phyloP scores from a whole-genome alignment of 2,797 vertebrate species.

The Orientallactaga sibirica region DNA sequence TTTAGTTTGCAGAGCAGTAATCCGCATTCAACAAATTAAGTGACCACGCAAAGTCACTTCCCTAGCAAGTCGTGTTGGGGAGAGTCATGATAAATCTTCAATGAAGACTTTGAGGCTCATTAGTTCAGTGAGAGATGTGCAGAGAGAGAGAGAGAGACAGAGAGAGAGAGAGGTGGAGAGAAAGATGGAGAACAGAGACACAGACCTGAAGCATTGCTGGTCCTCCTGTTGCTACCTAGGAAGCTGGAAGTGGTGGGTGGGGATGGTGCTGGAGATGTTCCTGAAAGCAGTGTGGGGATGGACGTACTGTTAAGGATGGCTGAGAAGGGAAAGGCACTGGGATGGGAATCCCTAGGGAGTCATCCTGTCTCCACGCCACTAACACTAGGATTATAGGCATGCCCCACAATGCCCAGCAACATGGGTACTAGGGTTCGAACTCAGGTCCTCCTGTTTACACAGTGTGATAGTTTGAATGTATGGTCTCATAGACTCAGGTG shows the following conservation, averaged over 20 bases:
- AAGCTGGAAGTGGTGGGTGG: too few relatives aligned
- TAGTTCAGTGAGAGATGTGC: neutral
- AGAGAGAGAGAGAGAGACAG: fast-evolving
- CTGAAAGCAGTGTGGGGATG: neutral
- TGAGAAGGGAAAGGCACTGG: too few relatives aligned
- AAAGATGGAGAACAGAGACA: fast-evolving
- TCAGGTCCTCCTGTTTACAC: too few relatives aligned
- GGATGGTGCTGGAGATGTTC: neutral
- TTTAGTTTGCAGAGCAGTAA: neutral
- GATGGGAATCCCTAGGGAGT: too few relatives aligned
- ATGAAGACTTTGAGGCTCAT: fast-evolving
- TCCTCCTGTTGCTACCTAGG: fast-evolving
- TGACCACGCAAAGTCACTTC: neutral
- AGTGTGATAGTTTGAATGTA: too few relatives aligned
- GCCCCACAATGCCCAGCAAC: too few relatives aligned
- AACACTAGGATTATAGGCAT: too few relatives aligned
- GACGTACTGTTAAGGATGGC: fast-evolving
- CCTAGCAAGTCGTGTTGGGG: neutral
- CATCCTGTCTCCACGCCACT: too few relatives aligned
- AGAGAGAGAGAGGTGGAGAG: too few relatives aligned
- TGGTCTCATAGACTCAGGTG: too few relatives aligned
- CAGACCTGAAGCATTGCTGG: fast-evolving
- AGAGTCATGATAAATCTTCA: neutral
- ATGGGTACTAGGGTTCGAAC: too few relatives aligned
- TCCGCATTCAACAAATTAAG: neutral